Base-by-base conservation (phyloP, 2,113 vertebrate genomes). In the Pomatorhinus ruficollis region DNA sequence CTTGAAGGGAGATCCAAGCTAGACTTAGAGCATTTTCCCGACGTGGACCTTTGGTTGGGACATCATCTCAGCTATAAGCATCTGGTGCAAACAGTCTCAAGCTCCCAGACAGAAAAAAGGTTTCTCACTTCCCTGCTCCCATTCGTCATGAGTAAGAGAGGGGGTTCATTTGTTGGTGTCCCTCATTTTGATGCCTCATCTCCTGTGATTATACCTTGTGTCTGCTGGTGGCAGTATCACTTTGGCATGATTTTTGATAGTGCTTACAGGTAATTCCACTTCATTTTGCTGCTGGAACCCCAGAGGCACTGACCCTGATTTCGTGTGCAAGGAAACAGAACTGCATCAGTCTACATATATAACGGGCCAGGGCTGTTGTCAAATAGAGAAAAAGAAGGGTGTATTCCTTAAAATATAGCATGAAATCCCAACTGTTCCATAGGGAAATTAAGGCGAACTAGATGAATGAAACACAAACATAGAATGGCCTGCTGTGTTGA, bases 401-500 rank as follows among this genome's bases (percentile, higher is more conserved):
- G 24, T 2, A 1, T 66, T 91, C 30, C 42, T 85, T 78, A 91
- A 86, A 87, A 95, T 82, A n/a, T 7, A 78, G 42, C 52, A 56
- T 24, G 53, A 95, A 93, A 84, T 69, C 39, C 39, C 18, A 79
- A 39, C 22, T 49, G 44, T 65, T 94, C 81, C 61, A 83, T 70
- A 24, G 91, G 87, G 87, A 91, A 96, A 95, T 93, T 82, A 70
- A 10, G 81, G 65, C 35, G 91, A 94, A 83, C n/a, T 76, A 95
- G 83, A 69, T 76, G 70, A 94, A 87, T 69, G 81, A 82, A 92
- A 60, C 21, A 87, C 37, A 82, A 87, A 76, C 37, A 53, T 12
- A 47, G 78, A 76, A 47, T 23, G 77, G 33, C 78, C 63, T 90
- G 33, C 75, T 85, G 54, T 69, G 45, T 70, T 5, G 22, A 83